Conservation (phyloP, 1,140 invertebrate genomes). For the Drosophila novamexicana region DNA sequence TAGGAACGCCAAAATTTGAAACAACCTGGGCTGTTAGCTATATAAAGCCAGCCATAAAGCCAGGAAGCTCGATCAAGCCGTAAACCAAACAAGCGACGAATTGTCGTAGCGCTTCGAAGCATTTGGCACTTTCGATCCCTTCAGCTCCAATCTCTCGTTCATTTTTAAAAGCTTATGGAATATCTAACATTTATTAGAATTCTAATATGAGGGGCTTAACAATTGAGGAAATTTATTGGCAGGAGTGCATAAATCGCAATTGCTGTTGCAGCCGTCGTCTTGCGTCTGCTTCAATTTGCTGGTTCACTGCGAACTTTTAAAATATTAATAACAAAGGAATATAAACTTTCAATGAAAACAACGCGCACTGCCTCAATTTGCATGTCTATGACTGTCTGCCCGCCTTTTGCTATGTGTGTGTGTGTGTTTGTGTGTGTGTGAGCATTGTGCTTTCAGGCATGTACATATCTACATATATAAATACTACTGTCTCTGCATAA, state of each 20-base stretch:
- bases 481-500: constrained; percentile 27
- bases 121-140: no score
- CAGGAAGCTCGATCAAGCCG: no score
- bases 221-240: no score
- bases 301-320: constrained; percentile 48
- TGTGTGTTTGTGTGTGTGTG: constrained; percentile 2
- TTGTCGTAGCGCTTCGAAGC: no score
- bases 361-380: constrained; percentile 36
- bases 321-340: constrained; percentile 81
- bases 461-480: constrained; percentile 13
- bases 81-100: no score
- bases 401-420: neutral
- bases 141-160: no score
- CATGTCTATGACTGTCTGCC: constrained; percentile 25
- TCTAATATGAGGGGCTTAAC: no score
- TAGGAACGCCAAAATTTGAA: no score
- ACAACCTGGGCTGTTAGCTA: no score
- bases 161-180: no score
- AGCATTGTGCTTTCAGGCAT: constrained; percentile 1
- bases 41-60: no score
- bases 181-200: no score
- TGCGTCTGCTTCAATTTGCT: constrained; percentile 37
- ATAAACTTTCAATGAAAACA: constrained; percentile 76
- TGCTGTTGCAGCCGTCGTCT: neutral
- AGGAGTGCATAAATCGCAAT: neutral